Evolutionary conservation across 2,888 invertebrate genomes (phyloP), one percentile per base, ranked within the genome.

Genomic region (Cheilosia soror): DNA sequence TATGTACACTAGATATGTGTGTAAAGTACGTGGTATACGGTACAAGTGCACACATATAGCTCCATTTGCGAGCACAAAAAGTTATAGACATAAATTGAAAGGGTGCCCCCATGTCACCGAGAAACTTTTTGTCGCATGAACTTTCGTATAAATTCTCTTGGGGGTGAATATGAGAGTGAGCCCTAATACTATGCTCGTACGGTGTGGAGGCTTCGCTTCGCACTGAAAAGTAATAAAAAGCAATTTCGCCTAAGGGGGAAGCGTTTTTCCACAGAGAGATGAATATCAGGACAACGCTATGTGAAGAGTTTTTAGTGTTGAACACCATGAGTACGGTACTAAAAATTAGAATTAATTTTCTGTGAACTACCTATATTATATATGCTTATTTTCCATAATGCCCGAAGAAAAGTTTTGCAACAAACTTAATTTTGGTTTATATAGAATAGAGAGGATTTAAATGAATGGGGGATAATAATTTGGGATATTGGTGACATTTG

Each of bases 61-160:
- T 49, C 55, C 58, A 60, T 66, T 40, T 73, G 76, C 49, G 47
- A 72, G 55, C 55, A 58, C 51, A 68, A 83, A 83, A 81, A 83
- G 49, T 83, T 78, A 49, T 68, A 72, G 68, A 57, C 83, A 78
- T 78, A 80, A 80, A 80, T 80, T 68, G 75, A 80, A 80, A 75
- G 73, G 68, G 68, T 75, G 80, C 75, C 62, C 75, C 75, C 62
- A 80, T 80, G 73, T 80, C 80, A 80, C 66, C 78, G 78, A 72
- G 49, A 62, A 83, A 83, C 78, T 83, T 83, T 77, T 73, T 78
- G 72, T 77, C 78, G 73, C 73, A 73, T 83, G 73, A 83, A 83
- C 78, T 83, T 83, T 78, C 49, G 49, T 78, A 63, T 63, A 68
- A 49, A 55, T 51, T 68, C 78, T 78, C 68, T 20, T 40, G 55